Base-by-base conservation (phyloP, 2,113 vertebrate genomes). In the Pangasianodon hypophthalmus region DNA sequence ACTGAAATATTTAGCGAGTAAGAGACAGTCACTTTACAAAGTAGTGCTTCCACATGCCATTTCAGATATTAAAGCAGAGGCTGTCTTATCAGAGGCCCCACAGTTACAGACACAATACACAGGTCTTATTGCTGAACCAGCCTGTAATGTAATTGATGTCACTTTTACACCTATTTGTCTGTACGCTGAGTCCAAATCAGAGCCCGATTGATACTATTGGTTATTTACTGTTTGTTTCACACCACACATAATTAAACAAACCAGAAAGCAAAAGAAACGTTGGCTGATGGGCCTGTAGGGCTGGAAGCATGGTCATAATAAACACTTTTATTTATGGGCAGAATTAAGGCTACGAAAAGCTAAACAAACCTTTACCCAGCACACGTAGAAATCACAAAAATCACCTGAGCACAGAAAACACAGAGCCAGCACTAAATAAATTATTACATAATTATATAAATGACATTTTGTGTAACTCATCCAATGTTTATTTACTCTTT, bases 1-100 rank as follows among this genome's bases (percentile, higher is more conserved):
- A 62, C 86, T 48, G 44, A 80, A 62, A 86, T 86, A 73, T 79
- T 87, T 79, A 44, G 52, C 44, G 32, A 60, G 37, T 37, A 86
- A 1, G 29, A 37, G 18, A 54, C 71, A 8, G 37, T 73, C 32
- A 73, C 37, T 48, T 77, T 21, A 46, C 37, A 24, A 46, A 77
- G 73, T 77, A 73, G 32, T 73, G n/a, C 13, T 16, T 73, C 69
- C 6, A 73, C 37, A 24, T 75, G 16, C 19, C 21, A 44, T 46
- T 24, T 79, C 21, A 8, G 37, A 41, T 19, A 26, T 75, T 10
- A n/a, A 13, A 9, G 16, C n/a, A 13, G 29, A n/a, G 11, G 10
- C 10, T 4, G 2, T 13, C 3, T 13, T 13, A 2, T 8, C 29
- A 41, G 69, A 80, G 11, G 46, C 4, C 26, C 44, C 11, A 80